phyloP scores from a whole-genome alignment of 2,888 invertebrate genomes.

The Alcis repandata region DNA sequence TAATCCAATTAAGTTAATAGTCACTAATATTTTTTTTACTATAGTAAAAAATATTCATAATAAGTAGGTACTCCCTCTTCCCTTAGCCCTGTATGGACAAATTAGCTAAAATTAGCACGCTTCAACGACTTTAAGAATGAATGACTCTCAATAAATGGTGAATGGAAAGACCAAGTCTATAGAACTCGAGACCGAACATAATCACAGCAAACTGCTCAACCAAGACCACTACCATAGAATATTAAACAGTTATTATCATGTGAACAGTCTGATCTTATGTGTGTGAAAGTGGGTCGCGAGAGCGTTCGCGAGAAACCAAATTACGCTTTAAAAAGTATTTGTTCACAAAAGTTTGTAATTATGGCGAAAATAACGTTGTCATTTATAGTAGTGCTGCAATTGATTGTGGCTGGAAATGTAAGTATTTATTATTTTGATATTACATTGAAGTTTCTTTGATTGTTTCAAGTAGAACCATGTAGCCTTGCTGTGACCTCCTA shows the following conservation, averaged over 20 bases:
- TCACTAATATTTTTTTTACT: too few species aligned
- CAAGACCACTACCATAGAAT: conserved; percentile 2
- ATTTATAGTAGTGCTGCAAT: conserved; percentile 2
- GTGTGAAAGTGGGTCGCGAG: conserved; percentile 12
- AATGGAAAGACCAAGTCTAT: background rate
- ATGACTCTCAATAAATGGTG: too few species aligned
- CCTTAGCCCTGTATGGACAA: too few species aligned
- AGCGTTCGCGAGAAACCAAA: background rate
- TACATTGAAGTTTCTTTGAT: background rate
- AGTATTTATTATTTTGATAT: background rate
- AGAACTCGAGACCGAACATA: background rate
- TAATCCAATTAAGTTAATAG: too few species aligned
- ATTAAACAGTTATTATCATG: background rate
- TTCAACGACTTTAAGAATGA: too few species aligned
- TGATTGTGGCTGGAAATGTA: conserved; percentile 5
- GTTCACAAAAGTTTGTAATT: background rate
- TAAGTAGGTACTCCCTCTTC: too few species aligned
- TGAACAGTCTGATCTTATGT: conserved; percentile 1
- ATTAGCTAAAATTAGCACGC: too few species aligned
- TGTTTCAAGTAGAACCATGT: background rate
- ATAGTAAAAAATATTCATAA: too few species aligned
- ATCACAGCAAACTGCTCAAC: background rate
- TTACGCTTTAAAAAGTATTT: background rate
- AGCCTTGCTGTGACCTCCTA: background rate
- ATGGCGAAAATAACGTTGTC: conserved; percentile 3